Base-by-base conservation (phyloP, 2,113 vertebrate species). In the Pandion haliaetus region DNA sequence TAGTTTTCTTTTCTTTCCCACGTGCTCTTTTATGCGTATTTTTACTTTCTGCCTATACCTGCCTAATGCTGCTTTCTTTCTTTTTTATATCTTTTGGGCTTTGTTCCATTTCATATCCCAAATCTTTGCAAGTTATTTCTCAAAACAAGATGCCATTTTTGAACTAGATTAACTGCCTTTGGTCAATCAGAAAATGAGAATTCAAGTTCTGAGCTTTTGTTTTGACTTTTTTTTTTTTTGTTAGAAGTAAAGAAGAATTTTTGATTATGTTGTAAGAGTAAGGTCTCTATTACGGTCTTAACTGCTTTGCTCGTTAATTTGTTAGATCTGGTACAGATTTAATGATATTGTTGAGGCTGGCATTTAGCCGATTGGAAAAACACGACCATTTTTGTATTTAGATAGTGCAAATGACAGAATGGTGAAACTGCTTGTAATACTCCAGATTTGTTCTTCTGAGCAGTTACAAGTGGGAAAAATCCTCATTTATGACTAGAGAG, bases 321-420 rank as follows among this genome's bases (percentile, higher is more conserved):
- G 63, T 91, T 93, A 89, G 92, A 40, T 88, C 61, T 91, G 61
- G n/a, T 93, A 76, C 58, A 81, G 59, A 88, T 95, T 67, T 93
- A 92, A 84, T 91, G 52, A 59, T 52, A 67, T 16, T 0, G 0
- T 73, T 93, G 86, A 61, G 92, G 80, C 65, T 96, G 77, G 55
- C 73, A 95, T 89, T 93, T 86, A 92, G 80, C 34, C 89, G 88
- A 76, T 82, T 72, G 78, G 72, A 86, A 86, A 74, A 92, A 79
- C 31, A 47, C 0, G 1, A 17, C 28, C 42, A 21, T 74, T 87
- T 78, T 57, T 96, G 42, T 57, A 7, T 92, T 92, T 88, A 79
- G 74, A 36, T 66, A 42, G 12, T 61, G 26, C 44, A 88, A 65
- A 58, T 62, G 71, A 83, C 21, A 57, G 42, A 78, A 44, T 55